phyloP scores from a whole-genome alignment of 2,797 vertebrate species.

The Ateles fusciceps region DNA sequence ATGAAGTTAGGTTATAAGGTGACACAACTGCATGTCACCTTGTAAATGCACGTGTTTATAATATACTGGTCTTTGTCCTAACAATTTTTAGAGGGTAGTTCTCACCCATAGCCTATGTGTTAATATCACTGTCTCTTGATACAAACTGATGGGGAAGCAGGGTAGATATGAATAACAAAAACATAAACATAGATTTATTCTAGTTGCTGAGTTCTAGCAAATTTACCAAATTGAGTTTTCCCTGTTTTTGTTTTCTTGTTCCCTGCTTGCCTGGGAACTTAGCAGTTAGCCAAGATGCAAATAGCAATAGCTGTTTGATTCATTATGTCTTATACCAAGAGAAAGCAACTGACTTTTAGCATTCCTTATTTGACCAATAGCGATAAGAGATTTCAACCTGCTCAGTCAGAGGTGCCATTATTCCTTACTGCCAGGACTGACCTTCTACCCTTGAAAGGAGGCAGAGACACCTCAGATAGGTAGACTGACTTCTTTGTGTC shows the following conservation, averaged over 20 bases:
- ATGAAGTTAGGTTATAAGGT: neutral
- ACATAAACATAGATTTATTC: neutral
- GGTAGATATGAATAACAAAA: neutral
- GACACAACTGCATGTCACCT: neutral
- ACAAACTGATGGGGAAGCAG: neutral
- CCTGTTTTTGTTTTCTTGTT: neutral
- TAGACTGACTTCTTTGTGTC: neutral
- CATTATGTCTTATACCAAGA: neutral
- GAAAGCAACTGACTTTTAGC: neutral
- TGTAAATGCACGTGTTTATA: neutral
- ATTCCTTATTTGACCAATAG: neutral
- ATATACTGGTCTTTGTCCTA: neutral
- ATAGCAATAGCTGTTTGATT: neutral
- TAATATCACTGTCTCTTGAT: neutral
- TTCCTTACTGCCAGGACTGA: neutral
- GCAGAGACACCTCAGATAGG: neutral
- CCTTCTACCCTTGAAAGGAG: neutral
- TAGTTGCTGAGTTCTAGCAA: neutral
- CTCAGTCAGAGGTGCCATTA: neutral
- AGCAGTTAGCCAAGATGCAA: neutral
- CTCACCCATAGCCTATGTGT: neutral
- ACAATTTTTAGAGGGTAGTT: neutral
- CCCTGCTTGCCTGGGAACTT: neutral
- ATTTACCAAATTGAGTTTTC: constrained; percentile 13
- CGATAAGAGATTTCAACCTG: neutral